Percentiles rank a stretch among this genome's conserved stretches.
These are phyloP conservation scores for Acleris cristana DNA, from an alignment of 2,888 invertebrate genomes.

Conservation along the genomic window DNA sequence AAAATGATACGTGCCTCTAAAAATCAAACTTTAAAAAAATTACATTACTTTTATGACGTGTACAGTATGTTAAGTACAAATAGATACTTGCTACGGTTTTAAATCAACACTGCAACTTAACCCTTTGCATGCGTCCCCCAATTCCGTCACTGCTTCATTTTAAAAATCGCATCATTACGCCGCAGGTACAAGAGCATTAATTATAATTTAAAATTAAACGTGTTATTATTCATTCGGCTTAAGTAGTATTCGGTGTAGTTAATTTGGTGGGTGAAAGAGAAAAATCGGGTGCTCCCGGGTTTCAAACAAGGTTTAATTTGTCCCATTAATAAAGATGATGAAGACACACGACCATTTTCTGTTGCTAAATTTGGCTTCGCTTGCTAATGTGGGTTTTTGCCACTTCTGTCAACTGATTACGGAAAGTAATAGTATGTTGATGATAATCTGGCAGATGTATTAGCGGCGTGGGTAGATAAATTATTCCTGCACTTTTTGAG, in stretches of 20 bases:
- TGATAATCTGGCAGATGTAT: slow-evolving; percentile 23
- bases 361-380: slow-evolving; percentile 45
- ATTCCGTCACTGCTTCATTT: slow-evolving; percentile 26
- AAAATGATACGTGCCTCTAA: no score
- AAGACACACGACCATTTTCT: slow-evolving; percentile 59
- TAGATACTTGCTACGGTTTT: no score
- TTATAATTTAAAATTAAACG: slow-evolving; percentile 51
- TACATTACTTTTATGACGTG: no score
- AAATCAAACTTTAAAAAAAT: no score
- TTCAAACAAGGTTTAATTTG: slow-evolving; percentile 73
- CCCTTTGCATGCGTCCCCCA: slow-evolving; percentile 4
- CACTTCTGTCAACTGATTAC: slow-evolving; percentile 42
- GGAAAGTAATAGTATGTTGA: slow-evolving; percentile 19
- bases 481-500: slow-evolving; percentile 18
- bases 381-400: slow-evolving; percentile 48
- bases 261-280: slow-evolving; percentile 72
- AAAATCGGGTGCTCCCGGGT: slow-evolving; percentile 64
- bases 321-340: slow-evolving; percentile 76
- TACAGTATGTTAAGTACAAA: no score
- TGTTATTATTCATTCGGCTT: slow-evolving; percentile 52
- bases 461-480: slow-evolving; percentile 13
- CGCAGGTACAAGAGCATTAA: slow-evolving; percentile 34
- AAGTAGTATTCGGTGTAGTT: slow-evolving; percentile 76
- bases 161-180: slow-evolving; percentile 28
- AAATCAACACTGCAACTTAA: background rate